Base-by-base conservation (phyloP, 2,797 vertebrate species). In the Dromococcyx pavoninus region DNA sequence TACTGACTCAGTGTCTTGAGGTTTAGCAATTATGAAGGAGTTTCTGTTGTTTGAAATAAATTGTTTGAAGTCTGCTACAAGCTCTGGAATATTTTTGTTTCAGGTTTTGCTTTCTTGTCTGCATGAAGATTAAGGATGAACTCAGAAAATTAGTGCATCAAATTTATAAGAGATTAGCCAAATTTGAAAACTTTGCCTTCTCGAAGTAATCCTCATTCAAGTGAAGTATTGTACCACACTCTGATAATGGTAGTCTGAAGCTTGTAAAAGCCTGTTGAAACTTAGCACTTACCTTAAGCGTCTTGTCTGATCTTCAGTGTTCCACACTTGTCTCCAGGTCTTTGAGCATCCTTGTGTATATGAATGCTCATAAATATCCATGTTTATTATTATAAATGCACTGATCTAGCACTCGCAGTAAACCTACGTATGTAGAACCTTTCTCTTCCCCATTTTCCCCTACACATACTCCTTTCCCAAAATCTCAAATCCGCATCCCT, bases 391-490 rank as follows among this genome's bases (percentile, higher is more conserved):
- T 80, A 16, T 7, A 46, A 82, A 32, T 69, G 37, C 48, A 61
- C 17, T 71, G 28, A 57, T 54, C 10, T 62, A 15, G 5, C 5
- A 5, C n/a, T 77, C 22, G 85, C 12, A 21, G 11, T 69, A 70
- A 82, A 74, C 10, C 28, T 85, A 19, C 21, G 23, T 44, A 0
- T 64, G 15, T 27, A 64, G 74, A 76, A 67, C 53, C 11, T 7
- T 51, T 84, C n/a, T 86, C 30, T 74, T n/a, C 25, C 10, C 57
- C 2, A 3, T 14, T 83, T 17, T 3, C 6, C 13, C 5, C 5
- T n/a, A 8, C 8, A 13, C 1, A 1, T 0, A 3, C 17, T 19
- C 23, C 56, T 28, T 22, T 30, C 41, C 8, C 8, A 46, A 57
- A 91, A 39, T 35, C 37, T 69, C 21, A 50, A 33, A 48, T 62